phyloP scores from a whole-genome alignment of 2,797 vertebrate species.

The Hippoglossus hippoglossus region DNA sequence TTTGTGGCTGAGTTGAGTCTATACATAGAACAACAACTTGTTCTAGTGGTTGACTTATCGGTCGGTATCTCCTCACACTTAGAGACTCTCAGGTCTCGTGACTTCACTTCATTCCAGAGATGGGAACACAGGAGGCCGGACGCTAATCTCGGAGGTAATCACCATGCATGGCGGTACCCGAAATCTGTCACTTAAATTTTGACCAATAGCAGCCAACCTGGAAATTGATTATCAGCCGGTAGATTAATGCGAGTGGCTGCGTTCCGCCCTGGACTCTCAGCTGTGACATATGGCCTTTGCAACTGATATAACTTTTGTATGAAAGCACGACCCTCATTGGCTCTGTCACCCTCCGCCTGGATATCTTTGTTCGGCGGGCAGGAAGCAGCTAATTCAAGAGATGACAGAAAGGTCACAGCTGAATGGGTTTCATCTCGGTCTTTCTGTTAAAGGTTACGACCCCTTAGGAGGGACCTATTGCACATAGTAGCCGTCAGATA shows the following conservation, averaged over 20 bases:
- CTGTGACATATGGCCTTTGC: conserved; percentile 44
- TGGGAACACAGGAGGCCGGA: conserved; percentile 29
- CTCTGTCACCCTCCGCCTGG: conserved; percentile 28
- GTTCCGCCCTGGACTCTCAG: conserved; percentile 17
- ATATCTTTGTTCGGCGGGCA: conserved; percentile 46
- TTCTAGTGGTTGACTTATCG: conserved; percentile 36
- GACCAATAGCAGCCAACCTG: conserved; percentile 34
- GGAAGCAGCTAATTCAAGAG: conserved; percentile 53
- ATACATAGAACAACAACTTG: conserved; percentile 45
- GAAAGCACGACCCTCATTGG: conserved; percentile 34
- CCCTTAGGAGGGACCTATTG: conserved; percentile 25
- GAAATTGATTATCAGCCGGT: conserved; percentile 41
- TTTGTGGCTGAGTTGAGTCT: conserved; percentile 12
- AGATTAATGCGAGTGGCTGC: conserved; percentile 46
- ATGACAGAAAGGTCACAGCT: conserved; percentile 61
- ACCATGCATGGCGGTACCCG: conserved; percentile 6
- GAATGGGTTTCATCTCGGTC: conserved; percentile 43
- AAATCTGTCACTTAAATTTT: conserved; percentile 46
- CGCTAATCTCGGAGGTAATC: conserved; percentile 48
- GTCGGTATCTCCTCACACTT: conserved; percentile 25
- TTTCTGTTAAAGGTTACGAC: conserved; percentile 50
- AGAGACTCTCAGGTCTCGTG: conserved; percentile 25
- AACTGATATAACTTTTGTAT: conserved; percentile 34
- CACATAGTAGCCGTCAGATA: conserved; percentile 35
- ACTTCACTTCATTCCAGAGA: conserved; percentile 44